A percentile compares a stretch with the other conserved stretches of the same genome.
Conservation (phyloP, 1,140 invertebrate genomes). For the Cyrtorhinus lividipennis region DNA sequence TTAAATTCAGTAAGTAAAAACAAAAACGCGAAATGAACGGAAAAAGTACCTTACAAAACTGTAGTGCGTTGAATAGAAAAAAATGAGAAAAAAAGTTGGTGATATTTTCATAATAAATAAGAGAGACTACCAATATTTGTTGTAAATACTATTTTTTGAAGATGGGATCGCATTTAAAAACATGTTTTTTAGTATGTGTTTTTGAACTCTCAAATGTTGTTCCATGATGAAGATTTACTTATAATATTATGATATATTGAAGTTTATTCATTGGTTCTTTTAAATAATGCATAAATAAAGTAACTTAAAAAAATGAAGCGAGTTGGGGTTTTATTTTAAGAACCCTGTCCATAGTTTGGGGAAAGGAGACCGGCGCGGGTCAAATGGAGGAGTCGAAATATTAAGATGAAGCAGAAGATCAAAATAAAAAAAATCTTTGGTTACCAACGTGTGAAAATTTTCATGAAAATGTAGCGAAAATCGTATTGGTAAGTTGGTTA, state of each 20-base stretch:
- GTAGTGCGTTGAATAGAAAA: constrained; percentile 2
- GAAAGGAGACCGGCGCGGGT: no score
- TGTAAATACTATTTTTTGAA: constrained; percentile 2
- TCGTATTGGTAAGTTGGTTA: no score
- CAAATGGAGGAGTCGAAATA: no score
- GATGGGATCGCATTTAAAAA: constrained; percentile 8
- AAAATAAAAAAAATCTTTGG: no score
- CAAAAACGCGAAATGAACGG: neutral
- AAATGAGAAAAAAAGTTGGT: neutral
- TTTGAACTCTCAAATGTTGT: constrained; percentile 4
- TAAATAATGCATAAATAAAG: constrained; percentile 7
- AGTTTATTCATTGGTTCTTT: constrained; percentile 6
- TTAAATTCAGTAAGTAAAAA: no score
- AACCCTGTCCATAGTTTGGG: no score
- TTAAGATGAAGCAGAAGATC: no score
- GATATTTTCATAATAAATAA: constrained; percentile 10
- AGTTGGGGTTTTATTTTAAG: no score
- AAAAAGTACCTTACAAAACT: neutral
- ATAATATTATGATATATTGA: neutral
- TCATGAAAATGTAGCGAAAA: no score
- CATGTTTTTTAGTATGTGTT: neutral
- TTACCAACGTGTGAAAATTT: no score
- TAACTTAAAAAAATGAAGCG: constrained; percentile 3
- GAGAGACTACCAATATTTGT: constrained; percentile 8
- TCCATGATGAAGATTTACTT: neutral